Evolutionary conservation across 37 sponge, comb jelly and placozoan species (phyloP), one percentile per base, ranked within the genome.

Genomic region (Geodia barretti): DNA sequence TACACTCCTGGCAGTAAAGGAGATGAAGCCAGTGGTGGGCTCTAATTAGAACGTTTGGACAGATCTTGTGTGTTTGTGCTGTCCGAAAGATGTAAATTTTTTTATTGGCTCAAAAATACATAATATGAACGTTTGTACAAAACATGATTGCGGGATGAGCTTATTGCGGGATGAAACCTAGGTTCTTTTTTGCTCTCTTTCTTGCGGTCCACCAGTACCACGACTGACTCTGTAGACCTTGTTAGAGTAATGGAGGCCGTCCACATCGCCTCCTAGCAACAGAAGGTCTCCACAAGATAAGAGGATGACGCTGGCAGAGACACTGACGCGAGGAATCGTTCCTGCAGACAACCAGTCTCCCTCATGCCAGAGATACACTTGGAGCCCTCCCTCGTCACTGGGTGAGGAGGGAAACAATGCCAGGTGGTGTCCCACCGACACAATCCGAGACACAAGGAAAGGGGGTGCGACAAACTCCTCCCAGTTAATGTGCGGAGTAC

Each of bases 11-110:
- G 74, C 23, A 65, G 42, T 43, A 61, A 28, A 64, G 83, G 83
- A 19, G 83, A 83, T 62, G 83, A 83, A 29, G 75, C 65, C 0
- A 83, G 66, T 19, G 83, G 83, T 54, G 83, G 81, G 21, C 70
- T 80, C 33, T 80, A 37, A 64, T 64, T 64, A 64, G 25, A 29
- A 64, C 30, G 11, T 21, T 58, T 58, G 60, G 11, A 58, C 11
- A 58, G n/a, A n/a, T n/a, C n/a, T n/a, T n/a, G n/a, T n/a, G n/a
- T n/a, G n/a, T n/a, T n/a, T n/a, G n/a, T n/a, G n/a, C n/a, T n/a
- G n/a, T n/a, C n/a, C n/a, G n/a, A n/a, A n/a, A n/a, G n/a, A n/a
- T n/a, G n/a, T n/a, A n/a, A n/a, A n/a, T n/a, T n/a, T n/a, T n/a
- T n/a, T n/a, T n/a, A n/a, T n/a, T n/a, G n/a, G n/a, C n/a, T n/a